phyloP scores from a whole-genome alignment of 2,888 invertebrate species.

The Platypus cylindrus region DNA sequence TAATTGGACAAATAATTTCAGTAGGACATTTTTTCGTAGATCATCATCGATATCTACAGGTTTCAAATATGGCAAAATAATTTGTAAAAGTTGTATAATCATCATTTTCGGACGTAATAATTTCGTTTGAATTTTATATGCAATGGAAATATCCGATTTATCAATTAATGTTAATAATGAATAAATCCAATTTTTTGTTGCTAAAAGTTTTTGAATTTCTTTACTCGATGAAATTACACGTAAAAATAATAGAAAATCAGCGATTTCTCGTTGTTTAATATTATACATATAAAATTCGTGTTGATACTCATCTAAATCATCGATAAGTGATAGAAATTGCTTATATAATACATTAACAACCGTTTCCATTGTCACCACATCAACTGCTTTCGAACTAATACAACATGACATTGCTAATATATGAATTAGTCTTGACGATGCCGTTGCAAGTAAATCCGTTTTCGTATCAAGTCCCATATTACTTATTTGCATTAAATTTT shows the following conservation, averaged over 20 bases:
- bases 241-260: slow-evolving; percentile 44
- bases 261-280: slow-evolving; percentile 33
- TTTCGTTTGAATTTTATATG: slow-evolving; percentile 28
- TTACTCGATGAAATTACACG: slow-evolving; percentile 38
- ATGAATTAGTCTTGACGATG: slow-evolving; percentile 42
- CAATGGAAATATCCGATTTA: slow-evolving; percentile 21
- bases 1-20: slow-evolving; percentile 40
- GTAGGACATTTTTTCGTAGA: slow-evolving; percentile 37
- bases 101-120: slow-evolving; percentile 41
- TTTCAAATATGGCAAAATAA: slow-evolving; percentile 36
- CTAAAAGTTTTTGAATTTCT: slow-evolving; percentile 36
- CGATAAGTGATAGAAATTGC: slow-evolving; percentile 32
- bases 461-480: slow-evolving; percentile 20
- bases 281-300: slow-evolving; percentile 13
- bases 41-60: slow-evolving; percentile 30
- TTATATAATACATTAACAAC: slow-evolving; percentile 41
- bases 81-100: slow-evolving; percentile 40
- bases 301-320: slow-evolving; percentile 20
- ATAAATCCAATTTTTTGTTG: slow-evolving; percentile 40
- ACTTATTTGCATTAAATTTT: slow-evolving; percentile 33
- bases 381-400: slow-evolving; percentile 39
- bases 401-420: slow-evolving; percentile 43
- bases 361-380: slow-evolving; percentile 35
- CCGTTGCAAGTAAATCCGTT: slow-evolving; percentile 32
- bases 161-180: slow-evolving; percentile 36